Conservation (phyloP, 2,888 invertebrate genomes). For the Lysandra bellargus region DNA sequence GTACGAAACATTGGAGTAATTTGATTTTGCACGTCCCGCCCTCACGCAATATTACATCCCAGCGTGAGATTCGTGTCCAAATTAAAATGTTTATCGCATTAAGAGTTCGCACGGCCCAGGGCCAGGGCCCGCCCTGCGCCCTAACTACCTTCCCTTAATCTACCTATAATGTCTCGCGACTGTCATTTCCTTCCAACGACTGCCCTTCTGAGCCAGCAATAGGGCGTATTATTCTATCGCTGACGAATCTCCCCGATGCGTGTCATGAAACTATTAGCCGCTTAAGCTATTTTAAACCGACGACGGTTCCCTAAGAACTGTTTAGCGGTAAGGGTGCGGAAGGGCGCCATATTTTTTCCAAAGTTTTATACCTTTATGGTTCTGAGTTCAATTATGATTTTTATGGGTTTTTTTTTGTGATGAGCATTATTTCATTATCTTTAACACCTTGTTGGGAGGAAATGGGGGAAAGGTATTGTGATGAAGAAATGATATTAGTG, state of each 20-base stretch:
- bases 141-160: conserved; percentile 66
- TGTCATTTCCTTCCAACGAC: conserved; percentile 53
- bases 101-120: conserved; percentile 74
- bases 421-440: conserved; percentile 70
- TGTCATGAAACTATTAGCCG: conserved; percentile 80
- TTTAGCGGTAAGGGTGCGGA: conserved; percentile 60
- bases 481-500: conserved; percentile 27
- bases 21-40: conserved; percentile 66
- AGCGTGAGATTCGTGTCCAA: conserved; percentile 78
- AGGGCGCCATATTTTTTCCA: conserved; percentile 63
- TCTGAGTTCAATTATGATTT: conserved; percentile 71
- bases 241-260: conserved; percentile 63
- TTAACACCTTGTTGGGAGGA: conserved; percentile 67
- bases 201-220: conserved; percentile 49
- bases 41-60: conserved; percentile 75
- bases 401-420: conserved; percentile 58
- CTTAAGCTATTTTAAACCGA: conserved; percentile 76
- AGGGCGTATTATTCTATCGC: conserved; percentile 51
- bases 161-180: conserved; percentile 68
- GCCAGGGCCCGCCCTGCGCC: conserved; percentile 64
- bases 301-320: conserved; percentile 62
- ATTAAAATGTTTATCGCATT: conserved; percentile 81
- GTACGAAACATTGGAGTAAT: conserved; percentile 64
- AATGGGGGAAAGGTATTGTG: conserved; percentile 33
- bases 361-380: conserved; percentile 60